These are phyloP conservation scores for Grammomys surdaster DNA, from an alignment of 2,113 vertebrate species.

Conservation along the genomic window DNA sequence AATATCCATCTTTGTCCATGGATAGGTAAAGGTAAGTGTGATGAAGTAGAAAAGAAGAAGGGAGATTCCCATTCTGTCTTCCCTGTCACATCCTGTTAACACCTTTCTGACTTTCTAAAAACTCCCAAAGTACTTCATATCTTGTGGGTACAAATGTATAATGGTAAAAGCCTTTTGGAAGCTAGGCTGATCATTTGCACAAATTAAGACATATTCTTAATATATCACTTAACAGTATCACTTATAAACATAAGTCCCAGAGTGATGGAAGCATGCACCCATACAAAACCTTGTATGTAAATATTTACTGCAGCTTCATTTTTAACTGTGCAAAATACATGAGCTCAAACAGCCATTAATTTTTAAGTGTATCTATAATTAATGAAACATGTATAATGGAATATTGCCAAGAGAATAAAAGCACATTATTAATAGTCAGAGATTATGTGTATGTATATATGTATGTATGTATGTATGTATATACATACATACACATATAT, in stretches of 20 bases:
- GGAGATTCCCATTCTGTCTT: not conserved
- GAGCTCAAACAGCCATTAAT: not conserved
- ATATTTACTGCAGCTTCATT: not conserved
- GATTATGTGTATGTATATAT: not conserved
- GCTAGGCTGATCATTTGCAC: not conserved
- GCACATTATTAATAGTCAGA: not conserved
- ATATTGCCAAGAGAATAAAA: not conserved
- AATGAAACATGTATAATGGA: not conserved
- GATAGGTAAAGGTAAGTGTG: not conserved
- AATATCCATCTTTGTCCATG: not conserved
- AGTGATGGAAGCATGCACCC: not conserved
- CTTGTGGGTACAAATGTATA: not conserved
- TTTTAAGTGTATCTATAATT: not conserved
- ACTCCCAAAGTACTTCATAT: not conserved
- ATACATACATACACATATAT: not conserved
- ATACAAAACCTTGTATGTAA: not conserved
- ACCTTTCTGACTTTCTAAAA: not conserved
- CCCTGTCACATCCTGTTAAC: not conserved
- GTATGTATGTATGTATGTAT: not conserved
- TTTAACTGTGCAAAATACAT: not conserved
- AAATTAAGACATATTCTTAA: not conserved
- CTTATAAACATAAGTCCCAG: not conserved
- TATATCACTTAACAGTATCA: not conserved
- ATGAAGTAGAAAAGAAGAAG: not conserved
- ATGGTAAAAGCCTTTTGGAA: not conserved